Conservation (phyloP, 1,140 invertebrate genomes). For the Penaeus indicus region DNA sequence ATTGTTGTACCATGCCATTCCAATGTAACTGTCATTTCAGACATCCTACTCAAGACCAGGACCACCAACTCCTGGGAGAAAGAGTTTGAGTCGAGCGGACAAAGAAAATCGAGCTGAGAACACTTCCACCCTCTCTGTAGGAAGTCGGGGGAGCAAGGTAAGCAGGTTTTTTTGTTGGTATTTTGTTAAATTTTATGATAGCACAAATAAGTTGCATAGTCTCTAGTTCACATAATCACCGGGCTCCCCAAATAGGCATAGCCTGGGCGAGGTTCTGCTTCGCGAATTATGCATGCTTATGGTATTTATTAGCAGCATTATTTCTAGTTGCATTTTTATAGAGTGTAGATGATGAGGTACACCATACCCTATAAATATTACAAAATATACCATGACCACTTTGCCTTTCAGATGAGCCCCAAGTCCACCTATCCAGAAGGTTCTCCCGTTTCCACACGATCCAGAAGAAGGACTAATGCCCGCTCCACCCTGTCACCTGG, state of each 20-base stretch:
- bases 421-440: not conserved
- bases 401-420: not conserved
- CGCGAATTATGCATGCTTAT: too few relatives aligned
- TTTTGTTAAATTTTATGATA: not conserved
- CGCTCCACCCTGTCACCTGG: not conserved
- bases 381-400: not conserved
- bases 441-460: constrained; percentile 22
- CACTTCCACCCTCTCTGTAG: constrained; percentile 21
- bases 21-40: constrained; percentile 67
- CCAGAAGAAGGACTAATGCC: constrained; percentile 7
- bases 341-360: not conserved
- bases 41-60: constrained; percentile 85
- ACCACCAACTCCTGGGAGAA: constrained; percentile 86
- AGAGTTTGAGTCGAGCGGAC: constrained; percentile 72
- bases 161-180: not conserved
- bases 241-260: too few relatives aligned
- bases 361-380: not conserved
- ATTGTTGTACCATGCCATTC: not conserved
- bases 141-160: constrained; percentile 2
- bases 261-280: too few relatives aligned
- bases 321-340: not conserved
- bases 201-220: too few relatives aligned
- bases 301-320: too few relatives aligned
- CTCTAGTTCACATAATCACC: too few relatives aligned
- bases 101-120: constrained; percentile 60